Conservation (phyloP, 2,113 vertebrate genomes). For the Patagioenas fasciata region DNA sequence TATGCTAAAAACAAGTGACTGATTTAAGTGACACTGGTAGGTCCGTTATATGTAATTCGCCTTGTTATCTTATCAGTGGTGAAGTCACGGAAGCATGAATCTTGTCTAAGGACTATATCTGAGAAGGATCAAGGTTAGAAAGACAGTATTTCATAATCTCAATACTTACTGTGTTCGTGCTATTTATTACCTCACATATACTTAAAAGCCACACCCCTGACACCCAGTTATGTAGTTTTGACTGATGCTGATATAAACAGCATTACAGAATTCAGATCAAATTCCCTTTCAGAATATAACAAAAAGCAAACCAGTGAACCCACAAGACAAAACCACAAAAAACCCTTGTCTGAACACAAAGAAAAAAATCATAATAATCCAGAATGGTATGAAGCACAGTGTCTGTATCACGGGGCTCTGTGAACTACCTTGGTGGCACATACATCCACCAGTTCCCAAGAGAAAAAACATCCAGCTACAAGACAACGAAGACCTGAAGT, state of each 20-base stretch:
- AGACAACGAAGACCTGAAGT: not conserved
- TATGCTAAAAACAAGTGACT: conserved; percentile 48
- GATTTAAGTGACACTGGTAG: conserved; percentile 23
- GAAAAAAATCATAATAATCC: not conserved
- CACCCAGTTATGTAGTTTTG: not conserved
- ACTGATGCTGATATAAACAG: not conserved
- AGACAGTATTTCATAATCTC: not conserved
- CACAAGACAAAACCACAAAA: not conserved
- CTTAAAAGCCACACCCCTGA: not conserved
- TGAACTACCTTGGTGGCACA: not conserved
- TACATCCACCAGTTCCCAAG: not conserved
- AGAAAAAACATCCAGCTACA: not conserved
- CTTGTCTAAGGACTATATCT: conserved; percentile 1
- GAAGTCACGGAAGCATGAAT: not conserved
- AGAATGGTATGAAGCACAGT: not conserved
- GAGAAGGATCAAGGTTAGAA: conserved; percentile 5
- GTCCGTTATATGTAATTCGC: conserved; percentile 24
- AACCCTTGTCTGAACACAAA: not conserved
- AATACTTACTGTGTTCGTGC: not conserved
- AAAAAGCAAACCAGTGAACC: conserved; percentile 8
- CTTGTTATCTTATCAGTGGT: conserved; percentile 32
- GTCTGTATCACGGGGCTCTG: not conserved
- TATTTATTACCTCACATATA: not conserved
- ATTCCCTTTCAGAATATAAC: not conserved
- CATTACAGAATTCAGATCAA: not conserved